Conservation (phyloP, 2,888 invertebrate species). For the Drosophila percnosoma region DNA sequence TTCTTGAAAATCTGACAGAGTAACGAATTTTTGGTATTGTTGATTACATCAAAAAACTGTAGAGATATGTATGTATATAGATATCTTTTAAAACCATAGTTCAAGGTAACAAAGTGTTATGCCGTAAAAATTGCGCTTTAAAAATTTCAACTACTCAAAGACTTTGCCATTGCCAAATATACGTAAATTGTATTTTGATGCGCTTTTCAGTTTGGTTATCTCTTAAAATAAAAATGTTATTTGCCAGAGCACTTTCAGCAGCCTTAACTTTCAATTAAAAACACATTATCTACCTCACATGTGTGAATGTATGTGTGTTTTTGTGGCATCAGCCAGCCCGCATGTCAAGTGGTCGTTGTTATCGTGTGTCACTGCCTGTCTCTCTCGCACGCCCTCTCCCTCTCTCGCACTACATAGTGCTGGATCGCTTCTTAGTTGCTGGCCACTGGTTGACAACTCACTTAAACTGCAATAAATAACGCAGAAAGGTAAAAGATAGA, state of each 20-base stretch:
- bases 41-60: background rate
- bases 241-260: conserved; percentile 22
- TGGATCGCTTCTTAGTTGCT: background rate
- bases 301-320: conserved; percentile 1
- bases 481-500: conserved; percentile 55
- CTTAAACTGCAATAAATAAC: conserved; percentile 80
- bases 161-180: background rate
- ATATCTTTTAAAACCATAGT: background rate
- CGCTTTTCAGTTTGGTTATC: background rate
- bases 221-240: background rate
- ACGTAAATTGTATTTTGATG: background rate
- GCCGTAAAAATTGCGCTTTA: background rate
- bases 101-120: background rate
- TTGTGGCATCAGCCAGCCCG: conserved; percentile 28
- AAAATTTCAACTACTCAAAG: background rate
- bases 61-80: background rate
- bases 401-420: background rate
- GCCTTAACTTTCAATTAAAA: conserved; percentile 72
- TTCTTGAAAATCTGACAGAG: background rate
- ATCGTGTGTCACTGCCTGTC: background rate
- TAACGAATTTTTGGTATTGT: fast-evolving
- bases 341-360: conserved; percentile 44
- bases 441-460: conserved; percentile 72
- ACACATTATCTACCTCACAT: conserved; percentile 60
- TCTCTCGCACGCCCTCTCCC: background rate